Evolutionary conservation across 2,797 vertebrate species (phyloP).

Genomic region (Phoebastria nigripes): DNA sequence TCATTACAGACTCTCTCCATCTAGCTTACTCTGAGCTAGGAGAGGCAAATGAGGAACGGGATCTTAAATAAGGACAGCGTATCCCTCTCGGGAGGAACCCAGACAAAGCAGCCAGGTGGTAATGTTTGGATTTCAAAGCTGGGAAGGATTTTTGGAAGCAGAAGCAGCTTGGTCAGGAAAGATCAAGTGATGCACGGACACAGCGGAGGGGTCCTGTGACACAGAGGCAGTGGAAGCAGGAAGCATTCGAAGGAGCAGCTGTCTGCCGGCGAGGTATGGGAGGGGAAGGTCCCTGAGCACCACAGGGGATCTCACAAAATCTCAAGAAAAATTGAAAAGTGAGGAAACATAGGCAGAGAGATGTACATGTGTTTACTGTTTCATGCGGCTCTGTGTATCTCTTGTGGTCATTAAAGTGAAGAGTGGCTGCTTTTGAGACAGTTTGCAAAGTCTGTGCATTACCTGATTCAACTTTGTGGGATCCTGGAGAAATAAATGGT

Average conservation of each 20-base stretch:
- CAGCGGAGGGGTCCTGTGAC: background rate
- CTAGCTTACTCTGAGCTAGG: background rate
- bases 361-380: background rate
- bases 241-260: background rate
- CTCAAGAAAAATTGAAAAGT: background rate
- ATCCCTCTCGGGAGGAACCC: background rate
- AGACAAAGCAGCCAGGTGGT: slow-evolving; percentile 3
- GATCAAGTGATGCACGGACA: background rate
- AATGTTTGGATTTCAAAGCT: slow-evolving; percentile 4
- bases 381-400: background rate
- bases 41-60: background rate
- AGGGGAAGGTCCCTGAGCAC: background rate
- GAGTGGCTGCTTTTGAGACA: background rate
- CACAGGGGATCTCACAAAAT: background rate
- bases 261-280: background rate
- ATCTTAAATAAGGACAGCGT: background rate
- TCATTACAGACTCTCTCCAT: slow-evolving; percentile 25
- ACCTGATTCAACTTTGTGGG: background rate
- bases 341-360: background rate
- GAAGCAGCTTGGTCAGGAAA: background rate
- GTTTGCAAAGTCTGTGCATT: background rate
- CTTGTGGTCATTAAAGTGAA: background rate
- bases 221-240: background rate
- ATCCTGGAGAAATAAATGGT: background rate
- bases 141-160: background rate